phyloP scores from a whole-genome alignment of 1,140 invertebrate species.

The Dysdera silvatica region DNA sequence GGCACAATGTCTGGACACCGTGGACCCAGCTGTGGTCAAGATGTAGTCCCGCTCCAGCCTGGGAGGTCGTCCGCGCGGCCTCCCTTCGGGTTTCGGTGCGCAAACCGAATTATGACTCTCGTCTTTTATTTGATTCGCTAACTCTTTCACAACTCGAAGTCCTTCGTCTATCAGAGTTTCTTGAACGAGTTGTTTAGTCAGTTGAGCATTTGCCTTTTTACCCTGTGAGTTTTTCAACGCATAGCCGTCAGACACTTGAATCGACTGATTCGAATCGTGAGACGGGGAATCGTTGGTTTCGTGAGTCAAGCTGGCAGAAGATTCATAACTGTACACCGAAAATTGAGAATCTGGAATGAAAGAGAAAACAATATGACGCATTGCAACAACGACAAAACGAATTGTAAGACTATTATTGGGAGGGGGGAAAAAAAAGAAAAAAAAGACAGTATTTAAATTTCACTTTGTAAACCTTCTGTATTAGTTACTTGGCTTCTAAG shows the following conservation, averaged over 20 bases:
- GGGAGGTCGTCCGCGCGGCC: conserved; percentile 28
- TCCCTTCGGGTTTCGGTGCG: conserved; percentile 23
- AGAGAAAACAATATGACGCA: not conserved
- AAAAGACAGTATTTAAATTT: too few relatives aligned
- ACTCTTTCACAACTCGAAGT: conserved; percentile 41
- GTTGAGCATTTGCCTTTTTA: conserved; percentile 35
- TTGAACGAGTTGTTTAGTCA: conserved; percentile 42
- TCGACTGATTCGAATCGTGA: conserved; percentile 30
- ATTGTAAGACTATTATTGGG: too few relatives aligned
- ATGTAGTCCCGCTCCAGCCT: conserved; percentile 28
- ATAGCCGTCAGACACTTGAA: conserved; percentile 24
- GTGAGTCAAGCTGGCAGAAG: conserved; percentile 31
- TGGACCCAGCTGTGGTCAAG: conserved; percentile 25
- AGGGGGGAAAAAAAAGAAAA: too few relatives aligned
- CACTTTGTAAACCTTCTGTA: too few relatives aligned
- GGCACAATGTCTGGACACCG: conserved; percentile 17
- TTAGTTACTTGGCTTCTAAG: too few relatives aligned
- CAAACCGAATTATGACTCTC: conserved; percentile 24
- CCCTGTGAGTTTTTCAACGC: conserved; percentile 20
- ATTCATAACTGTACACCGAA: conserved; percentile 34
- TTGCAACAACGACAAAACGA: too few relatives aligned
- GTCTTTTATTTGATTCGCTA: conserved; percentile 32
- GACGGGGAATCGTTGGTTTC: conserved; percentile 32
- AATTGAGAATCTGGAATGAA: conserved; percentile 35
- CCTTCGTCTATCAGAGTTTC: conserved; percentile 44